A percentile compares a stretch with the other conserved stretches of the same genome.
Conservation (phyloP, 2,797 vertebrate genomes). For the Enteromius thamalakanensis region DNA sequence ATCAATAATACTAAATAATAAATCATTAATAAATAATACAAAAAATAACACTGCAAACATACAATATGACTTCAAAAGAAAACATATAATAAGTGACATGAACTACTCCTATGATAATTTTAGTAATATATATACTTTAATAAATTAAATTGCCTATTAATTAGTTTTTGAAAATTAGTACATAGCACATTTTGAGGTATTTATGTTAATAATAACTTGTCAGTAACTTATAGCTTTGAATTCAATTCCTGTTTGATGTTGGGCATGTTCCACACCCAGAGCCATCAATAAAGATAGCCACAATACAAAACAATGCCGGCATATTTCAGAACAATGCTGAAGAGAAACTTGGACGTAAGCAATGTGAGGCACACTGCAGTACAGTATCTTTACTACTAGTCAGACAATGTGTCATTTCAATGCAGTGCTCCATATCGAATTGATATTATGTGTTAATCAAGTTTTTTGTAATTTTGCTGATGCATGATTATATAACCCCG, state of each 20-base stretch:
- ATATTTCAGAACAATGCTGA: background rate
- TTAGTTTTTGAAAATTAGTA: background rate
- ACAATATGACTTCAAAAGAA: background rate
- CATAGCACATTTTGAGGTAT: background rate
- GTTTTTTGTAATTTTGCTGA: constrained; percentile 7
- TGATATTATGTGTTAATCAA: background rate
- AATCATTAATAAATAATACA: background rate
- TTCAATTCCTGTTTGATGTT: background rate
- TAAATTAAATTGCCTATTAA: background rate
- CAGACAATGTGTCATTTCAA: background rate
- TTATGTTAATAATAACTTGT: background rate
- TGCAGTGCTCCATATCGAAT: background rate
- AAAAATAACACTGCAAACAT: background rate
- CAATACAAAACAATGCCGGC: background rate
- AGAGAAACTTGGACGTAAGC: background rate
- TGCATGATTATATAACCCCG: constrained; percentile 26
- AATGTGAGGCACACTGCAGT: background rate
- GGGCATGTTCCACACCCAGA: constrained; percentile 1
- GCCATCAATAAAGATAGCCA: background rate
- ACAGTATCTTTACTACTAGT: background rate
- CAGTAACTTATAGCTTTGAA: constrained; percentile 2
- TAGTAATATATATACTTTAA: background rate
- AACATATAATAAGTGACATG: background rate
- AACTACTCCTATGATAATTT: background rate
- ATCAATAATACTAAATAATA: background rate